Percentiles rank a stretch among this genome's conserved stretches.
Evolutionary conservation across 2,797 vertebrate genomes (phyloP).

Genomic region (Periparus ater): DNA sequence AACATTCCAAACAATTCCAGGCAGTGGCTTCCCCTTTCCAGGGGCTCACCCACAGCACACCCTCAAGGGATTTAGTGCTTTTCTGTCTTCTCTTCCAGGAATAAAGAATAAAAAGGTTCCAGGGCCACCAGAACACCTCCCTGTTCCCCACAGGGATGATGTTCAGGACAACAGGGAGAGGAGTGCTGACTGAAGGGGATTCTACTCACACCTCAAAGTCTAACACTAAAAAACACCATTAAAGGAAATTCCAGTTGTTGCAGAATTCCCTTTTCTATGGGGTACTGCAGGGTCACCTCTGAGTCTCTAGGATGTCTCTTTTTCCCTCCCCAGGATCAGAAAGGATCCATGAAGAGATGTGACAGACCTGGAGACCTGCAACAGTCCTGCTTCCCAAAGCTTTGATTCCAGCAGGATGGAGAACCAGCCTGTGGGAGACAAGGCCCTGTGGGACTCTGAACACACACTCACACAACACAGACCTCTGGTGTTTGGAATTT

Average conservation of each 20-base stretch:
- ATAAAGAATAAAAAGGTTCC: background rate
- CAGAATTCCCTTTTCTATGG: background rate
- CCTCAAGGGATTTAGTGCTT: background rate
- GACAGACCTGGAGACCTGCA: background rate
- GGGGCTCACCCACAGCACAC: background rate
- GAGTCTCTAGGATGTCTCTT: background rate
- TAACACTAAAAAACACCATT: background rate
- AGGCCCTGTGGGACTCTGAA: conserved; percentile 38
- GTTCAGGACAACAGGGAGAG: background rate
- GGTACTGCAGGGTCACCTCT: background rate
- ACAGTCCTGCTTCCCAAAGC: conserved; percentile 18
- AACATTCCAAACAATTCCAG: too few species aligned
- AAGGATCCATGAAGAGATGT: background rate
- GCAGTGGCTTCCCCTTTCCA: background rate
- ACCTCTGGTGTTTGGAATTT: conserved; percentile 13
- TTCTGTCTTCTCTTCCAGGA: background rate
- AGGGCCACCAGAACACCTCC: background rate
- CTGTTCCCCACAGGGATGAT: background rate
- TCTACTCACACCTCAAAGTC: background rate
- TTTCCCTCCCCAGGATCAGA: conserved; percentile 40
- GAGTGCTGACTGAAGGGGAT: background rate
- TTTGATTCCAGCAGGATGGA: conserved; percentile 45
- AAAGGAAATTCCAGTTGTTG: background rate
- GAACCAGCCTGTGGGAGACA: background rate
- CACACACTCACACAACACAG: background rate